Evolutionary conservation across 2,113 vertebrate genomes (phyloP).

Genomic region (Condylura cristata): DNA sequence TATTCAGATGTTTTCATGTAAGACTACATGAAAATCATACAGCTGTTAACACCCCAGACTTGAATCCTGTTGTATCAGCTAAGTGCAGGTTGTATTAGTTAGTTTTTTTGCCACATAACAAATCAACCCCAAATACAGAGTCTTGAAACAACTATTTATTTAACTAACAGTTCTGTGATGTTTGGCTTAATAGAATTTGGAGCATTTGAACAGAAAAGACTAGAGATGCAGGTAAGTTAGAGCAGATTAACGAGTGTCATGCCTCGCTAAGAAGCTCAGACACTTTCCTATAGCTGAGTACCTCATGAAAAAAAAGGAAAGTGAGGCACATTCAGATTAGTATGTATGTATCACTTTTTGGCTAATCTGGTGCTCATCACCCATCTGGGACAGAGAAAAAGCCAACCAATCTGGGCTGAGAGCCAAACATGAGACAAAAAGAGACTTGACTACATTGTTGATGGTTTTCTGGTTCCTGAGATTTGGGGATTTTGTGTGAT

Average conservation of each 20-base stretch:
- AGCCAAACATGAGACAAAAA: background rate
- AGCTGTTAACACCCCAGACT: background rate
- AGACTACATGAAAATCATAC: background rate
- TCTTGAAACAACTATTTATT: background rate
- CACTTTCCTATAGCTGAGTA: background rate
- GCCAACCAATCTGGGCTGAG: background rate
- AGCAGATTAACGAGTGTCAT: background rate
- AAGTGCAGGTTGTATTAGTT: background rate
- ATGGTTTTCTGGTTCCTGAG: background rate
- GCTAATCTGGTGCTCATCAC: background rate
- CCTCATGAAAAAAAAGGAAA: background rate
- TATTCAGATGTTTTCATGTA: background rate
- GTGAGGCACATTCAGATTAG: background rate
- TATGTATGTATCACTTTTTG: background rate
- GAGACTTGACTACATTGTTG: background rate
- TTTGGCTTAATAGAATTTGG: background rate
- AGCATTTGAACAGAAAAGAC: background rate
- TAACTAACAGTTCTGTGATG: background rate
- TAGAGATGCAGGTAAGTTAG: background rate
- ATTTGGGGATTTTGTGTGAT: background rate
- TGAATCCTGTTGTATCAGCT: background rate
- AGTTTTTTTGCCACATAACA: background rate
- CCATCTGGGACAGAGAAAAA: background rate
- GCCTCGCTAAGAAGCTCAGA: background rate
- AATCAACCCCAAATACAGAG: background rate